Evolutionary conservation across 2,113 vertebrate species (phyloP), one percentile per base, ranked within the genome.

Genomic region (Lipophrys pholis): DNA sequence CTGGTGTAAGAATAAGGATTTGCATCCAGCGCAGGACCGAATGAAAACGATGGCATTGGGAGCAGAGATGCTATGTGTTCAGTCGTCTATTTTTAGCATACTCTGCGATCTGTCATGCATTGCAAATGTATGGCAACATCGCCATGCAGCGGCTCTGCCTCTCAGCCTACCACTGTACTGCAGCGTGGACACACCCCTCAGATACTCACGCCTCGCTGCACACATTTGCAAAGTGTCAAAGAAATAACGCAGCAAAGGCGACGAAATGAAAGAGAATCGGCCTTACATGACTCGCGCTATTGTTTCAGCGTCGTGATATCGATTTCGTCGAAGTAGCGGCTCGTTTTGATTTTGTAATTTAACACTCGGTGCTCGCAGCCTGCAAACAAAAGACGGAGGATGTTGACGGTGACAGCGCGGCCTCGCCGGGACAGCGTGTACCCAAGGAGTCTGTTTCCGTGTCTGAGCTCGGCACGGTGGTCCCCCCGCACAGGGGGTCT

Each of bases 111-210:
- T 74, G 56, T 66, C 64, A 71, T 73, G 80, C 73, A 76, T 58
- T 59, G 69, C 66, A 82, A 79, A 85, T 81, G 61, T 81, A 75
- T 74, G 79, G 72, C 65, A 79, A 68, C 79, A 78, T 69, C 68
- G 73, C 80, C 80, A 83, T 80, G 79, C 87, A 65, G 81, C 82
- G 69, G 69, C 71, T 65, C 71, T 6, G 75, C 75, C 49, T 60
- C 46, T 53, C 69, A 89, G 86, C 90, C 90, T 91, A 91, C 90
- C 90, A 89, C 63, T 14, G 81, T 82, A 83, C 89, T 80, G 91
- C 91, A 89, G 90, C 85, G 87, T 58, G 55, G 89, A 93, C 89
- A 93, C 91, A 91, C 90, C 91, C 87, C 90, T 91, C 80, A 21
- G 5, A 62, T 3, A 57, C 81, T 45, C 84, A 86, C 84, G 82